Evolutionary conservation across 64 coral and sea anemone species (phyloP).

Genomic region (Porites australiensis): DNA sequence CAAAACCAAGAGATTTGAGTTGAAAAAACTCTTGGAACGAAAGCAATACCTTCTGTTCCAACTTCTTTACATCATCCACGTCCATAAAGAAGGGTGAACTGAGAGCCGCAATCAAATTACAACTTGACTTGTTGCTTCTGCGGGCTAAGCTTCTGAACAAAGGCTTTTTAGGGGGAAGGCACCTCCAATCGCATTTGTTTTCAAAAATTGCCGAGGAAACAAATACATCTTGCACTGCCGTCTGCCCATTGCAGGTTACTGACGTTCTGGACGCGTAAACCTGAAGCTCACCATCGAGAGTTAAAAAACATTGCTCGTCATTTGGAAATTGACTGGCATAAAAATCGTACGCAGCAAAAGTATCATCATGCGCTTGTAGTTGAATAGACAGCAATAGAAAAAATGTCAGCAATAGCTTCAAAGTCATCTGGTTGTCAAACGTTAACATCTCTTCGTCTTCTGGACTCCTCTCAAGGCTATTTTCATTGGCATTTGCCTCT

Average conservation of each 20-base stretch:
- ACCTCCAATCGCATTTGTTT: neutral
- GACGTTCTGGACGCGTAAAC: neutral
- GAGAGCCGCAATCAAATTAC: neutral
- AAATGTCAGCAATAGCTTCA: neutral
- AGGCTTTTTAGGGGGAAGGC: neutral
- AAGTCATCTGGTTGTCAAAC: neutral
- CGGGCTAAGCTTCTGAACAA: constrained; percentile 6
- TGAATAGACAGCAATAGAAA: neutral
- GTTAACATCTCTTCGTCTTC: neutral
- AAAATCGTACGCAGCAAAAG: neutral
- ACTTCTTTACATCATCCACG: neutral
- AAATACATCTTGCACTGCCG: neutral
- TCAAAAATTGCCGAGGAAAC: neutral
- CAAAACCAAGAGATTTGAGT: neutral
- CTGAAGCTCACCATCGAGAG: neutral
- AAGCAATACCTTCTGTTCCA: neutral
- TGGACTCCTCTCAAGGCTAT: too few relatives aligned
- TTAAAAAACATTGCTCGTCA: neutral
- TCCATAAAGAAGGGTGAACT: neutral
- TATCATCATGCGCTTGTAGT: neutral
- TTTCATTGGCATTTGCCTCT: neutral
- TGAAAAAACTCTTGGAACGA: neutral
- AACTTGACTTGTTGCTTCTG: neutral
- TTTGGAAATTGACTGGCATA: neutral
- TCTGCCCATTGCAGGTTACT: neutral